Percentiles rank a stretch among this genome's conserved stretches.
Evolutionary conservation across 2,888 invertebrate genomes (phyloP).

Genomic region (Aphrophora alni): DNA sequence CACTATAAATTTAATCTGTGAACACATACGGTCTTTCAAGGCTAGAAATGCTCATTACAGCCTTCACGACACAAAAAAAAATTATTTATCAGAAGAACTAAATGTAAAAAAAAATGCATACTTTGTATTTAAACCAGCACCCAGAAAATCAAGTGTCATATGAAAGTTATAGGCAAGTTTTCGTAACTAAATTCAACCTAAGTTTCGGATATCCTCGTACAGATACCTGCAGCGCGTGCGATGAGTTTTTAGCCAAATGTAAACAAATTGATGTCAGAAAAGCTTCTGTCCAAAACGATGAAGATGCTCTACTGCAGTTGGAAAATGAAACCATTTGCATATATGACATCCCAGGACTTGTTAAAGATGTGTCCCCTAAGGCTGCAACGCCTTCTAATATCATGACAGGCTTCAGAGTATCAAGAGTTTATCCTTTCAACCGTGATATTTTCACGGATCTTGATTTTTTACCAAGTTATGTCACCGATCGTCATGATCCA

Average conservation of each 20-base stretch:
- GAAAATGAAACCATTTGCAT: not conserved
- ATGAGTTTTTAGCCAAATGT: conserved; percentile 3
- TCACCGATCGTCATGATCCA: too few relatives aligned
- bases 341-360: too few relatives aligned
- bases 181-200: conserved; percentile 18
- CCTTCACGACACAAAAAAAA: conserved; percentile 10
- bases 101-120: conserved; percentile 26
- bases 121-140: not conserved
- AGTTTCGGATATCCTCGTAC: conserved; percentile 30
- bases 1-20: not conserved
- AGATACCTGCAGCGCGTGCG: conserved; percentile 29
- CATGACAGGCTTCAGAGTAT: too few relatives aligned
- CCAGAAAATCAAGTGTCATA: conserved; percentile 16
- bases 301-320: not conserved
- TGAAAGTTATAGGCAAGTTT: conserved; percentile 24
- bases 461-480: too few relatives aligned
- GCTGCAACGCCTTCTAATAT: too few relatives aligned
- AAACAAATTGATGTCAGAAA: conserved; percentile 2
- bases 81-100: conserved; percentile 21
- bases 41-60: conserved; percentile 24
- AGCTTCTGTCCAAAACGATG: conserved; percentile 12
- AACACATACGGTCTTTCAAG: conserved; percentile 23
- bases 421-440: too few relatives aligned
- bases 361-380: too few relatives aligned
- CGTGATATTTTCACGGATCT: too few relatives aligned